Base-by-base conservation (phyloP, 2,113 vertebrate species). In the Datnioides undecimradiatus region DNA sequence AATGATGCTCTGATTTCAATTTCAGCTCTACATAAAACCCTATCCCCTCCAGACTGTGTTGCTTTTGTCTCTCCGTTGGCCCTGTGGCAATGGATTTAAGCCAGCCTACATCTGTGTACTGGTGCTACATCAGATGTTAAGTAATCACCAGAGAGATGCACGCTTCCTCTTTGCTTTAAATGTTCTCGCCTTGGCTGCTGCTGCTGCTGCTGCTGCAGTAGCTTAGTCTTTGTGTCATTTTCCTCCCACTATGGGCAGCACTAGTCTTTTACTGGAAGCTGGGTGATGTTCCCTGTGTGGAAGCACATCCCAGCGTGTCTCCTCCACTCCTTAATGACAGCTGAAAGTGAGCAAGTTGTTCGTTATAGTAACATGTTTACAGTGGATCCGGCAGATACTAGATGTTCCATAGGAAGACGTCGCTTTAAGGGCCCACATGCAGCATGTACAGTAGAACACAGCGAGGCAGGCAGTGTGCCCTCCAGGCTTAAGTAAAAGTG, bases 31-130 rank as follows among this genome's bases (percentile, higher is more conserved):
- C 73, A 84, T 86, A 82, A 84, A 82, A 75, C 60, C 40, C 2
- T 23, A 60, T 87, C 57, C 83, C 88, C 84, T 87, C 46, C 76
- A 65, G 84, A 85, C 80, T 73, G 1, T 82, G 74, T 71, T 79
- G 62, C 90, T 89, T 91, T 81, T 85, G 86, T 89, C 85, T 88
- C 80, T 82, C 70, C 49, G 68, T 34, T 31, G 73, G 83, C 85
- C 88, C 85, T 55, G 58, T 83, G 85, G 91, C 91, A 45, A 57
- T 91, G 84, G 89, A 79, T 90, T 91, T 88, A 87, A 87, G 80
- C 83, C 89, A 88, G 82, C 87, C 81, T 81, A 86, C 90, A 90
- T 92, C 78, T 82, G 87, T 76, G 80, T 46, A 36, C 78, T 74
- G 77, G 72, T 89, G 76, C 84, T 87, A 74, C 80, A 85, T 84